phyloP scores from a whole-genome alignment of 2,888 invertebrate genomes.

The Hedychridium roseum region DNA sequence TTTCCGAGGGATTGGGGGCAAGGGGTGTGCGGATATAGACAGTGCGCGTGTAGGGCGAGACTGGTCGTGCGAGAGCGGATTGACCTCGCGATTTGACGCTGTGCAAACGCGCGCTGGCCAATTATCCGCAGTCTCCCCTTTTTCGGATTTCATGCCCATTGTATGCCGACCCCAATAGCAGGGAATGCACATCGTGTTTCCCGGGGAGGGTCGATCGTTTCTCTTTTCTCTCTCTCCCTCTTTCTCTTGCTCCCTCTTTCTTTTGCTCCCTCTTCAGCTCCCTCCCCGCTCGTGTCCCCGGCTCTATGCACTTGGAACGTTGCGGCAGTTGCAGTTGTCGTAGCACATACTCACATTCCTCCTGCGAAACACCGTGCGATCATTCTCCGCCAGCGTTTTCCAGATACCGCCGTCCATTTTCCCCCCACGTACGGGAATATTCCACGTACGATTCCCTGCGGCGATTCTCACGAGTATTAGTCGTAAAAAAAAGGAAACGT shows the following conservation, averaged over 20 bases:
- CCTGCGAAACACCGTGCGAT: background rate
- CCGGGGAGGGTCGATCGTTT: slow-evolving; percentile 4
- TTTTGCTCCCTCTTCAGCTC: slow-evolving; percentile 11
- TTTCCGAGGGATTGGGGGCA: slow-evolving; percentile 4
- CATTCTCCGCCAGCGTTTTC: slow-evolving; percentile 7
- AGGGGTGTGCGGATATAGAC: background rate
- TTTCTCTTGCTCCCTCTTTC: slow-evolving; percentile 5
- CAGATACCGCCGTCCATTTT: slow-evolving; percentile 9
- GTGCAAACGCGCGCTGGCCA: slow-evolving; percentile 48
- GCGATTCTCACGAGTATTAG: slow-evolving; percentile 11
- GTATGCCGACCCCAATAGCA: slow-evolving; percentile 30
- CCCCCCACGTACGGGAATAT: slow-evolving; percentile 6
- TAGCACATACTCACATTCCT: too few species aligned
- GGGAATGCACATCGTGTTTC: slow-evolving; percentile 18
- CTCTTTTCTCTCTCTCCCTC: slow-evolving; percentile 10
- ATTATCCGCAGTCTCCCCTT: slow-evolving; percentile 48
- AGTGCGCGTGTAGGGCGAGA: slow-evolving; percentile 20
- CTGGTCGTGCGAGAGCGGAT: slow-evolving; percentile 41
- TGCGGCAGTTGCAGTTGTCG: too few species aligned
- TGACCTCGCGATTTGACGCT: slow-evolving; percentile 49
- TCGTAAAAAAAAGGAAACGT: too few species aligned
- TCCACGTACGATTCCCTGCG: slow-evolving; percentile 15
- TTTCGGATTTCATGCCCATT: slow-evolving; percentile 45
- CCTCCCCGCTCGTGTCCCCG: slow-evolving; percentile 14
- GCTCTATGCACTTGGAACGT: slow-evolving; percentile 13